Percentiles rank a stretch among this genome's conserved stretches.
phyloP scores from a whole-genome alignment of 2,888 invertebrate genomes.

The Eristalis pertinax region DNA sequence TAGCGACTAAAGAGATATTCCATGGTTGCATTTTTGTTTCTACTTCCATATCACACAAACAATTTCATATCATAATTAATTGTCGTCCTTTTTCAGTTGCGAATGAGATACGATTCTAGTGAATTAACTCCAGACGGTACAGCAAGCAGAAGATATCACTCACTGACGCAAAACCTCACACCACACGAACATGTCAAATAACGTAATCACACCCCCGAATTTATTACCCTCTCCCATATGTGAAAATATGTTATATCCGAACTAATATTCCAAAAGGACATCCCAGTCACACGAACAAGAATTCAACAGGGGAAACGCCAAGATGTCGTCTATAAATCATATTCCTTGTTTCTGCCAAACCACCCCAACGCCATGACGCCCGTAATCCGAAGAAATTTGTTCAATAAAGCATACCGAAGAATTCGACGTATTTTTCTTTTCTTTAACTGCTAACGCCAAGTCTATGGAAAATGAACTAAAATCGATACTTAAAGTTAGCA shows the following conservation, averaged over 20 bases:
- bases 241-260: slow-evolving; percentile 65
- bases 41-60: not conserved
- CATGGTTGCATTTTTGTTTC: too few species aligned
- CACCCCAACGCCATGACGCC: slow-evolving; percentile 29
- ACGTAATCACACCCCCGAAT: slow-evolving; percentile 71
- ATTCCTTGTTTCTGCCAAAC: slow-evolving; percentile 55
- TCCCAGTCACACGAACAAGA: slow-evolving; percentile 48
- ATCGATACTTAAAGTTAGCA: slow-evolving; percentile 31
- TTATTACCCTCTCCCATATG: slow-evolving; percentile 71
- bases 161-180: slow-evolving; percentile 43
- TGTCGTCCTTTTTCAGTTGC: slow-evolving; percentile 12
- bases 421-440: not conserved
- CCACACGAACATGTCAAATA: slow-evolving; percentile 64
- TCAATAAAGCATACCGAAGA: slow-evolving; percentile 57
- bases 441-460: slow-evolving; percentile 13
- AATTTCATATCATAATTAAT: slow-evolving; percentile 13
- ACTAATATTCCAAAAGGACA: slow-evolving; percentile 68
- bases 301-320: slow-evolving; percentile 64
- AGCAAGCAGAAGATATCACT: slow-evolving; percentile 17
- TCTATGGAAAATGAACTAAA: slow-evolving; percentile 6
- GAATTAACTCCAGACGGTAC: slow-evolving; percentile 29
- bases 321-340: slow-evolving; percentile 71
- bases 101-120: slow-evolving; percentile 15
- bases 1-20: too few species aligned
- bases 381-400: slow-evolving; percentile 63